Percentiles rank a stretch among this genome's conserved stretches.
Conservation (phyloP, 2,113 vertebrate genomes). For the Ranitomeya imitator region DNA sequence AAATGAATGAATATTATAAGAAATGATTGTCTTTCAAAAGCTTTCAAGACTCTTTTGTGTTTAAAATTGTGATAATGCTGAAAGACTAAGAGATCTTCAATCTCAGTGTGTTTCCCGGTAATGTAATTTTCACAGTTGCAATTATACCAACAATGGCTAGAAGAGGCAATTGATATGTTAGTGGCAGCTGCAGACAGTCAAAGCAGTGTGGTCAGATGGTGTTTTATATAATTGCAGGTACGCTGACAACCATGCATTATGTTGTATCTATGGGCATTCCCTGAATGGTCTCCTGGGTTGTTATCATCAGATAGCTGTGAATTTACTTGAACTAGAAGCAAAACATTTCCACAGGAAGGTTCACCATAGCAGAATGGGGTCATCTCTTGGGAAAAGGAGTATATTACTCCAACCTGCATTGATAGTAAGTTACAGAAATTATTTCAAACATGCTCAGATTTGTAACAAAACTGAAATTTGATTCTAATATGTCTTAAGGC, state of each 20-base stretch:
- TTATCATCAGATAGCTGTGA: slow-evolving; percentile 22
- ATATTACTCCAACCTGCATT: background rate
- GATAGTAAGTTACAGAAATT: background rate
- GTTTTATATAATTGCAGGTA: slow-evolving; percentile 47
- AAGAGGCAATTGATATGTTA: slow-evolving; percentile 51
- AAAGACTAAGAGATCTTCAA: slow-evolving; percentile 46
- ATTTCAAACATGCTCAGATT: background rate
- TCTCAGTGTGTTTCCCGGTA: slow-evolving; percentile 38
- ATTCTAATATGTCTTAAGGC: background rate
- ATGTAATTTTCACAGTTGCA: slow-evolving; percentile 49
- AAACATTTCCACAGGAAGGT: slow-evolving; percentile 30
- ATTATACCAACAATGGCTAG: slow-evolving; percentile 46
- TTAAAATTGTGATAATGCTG: slow-evolving; percentile 46
- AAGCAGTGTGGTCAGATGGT: slow-evolving; percentile 46
- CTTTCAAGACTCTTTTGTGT: slow-evolving; percentile 44
- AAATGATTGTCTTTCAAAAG: slow-evolving; percentile 47
- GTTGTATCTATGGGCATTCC: slow-evolving; percentile 34
- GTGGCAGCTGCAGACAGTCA: slow-evolving; percentile 41
- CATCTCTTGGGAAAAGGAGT: slow-evolving; percentile 24
- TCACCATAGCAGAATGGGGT: slow-evolving; percentile 23
- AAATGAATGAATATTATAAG: slow-evolving; percentile 45
- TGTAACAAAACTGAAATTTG: background rate
- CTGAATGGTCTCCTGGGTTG: slow-evolving; percentile 32
- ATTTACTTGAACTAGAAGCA: slow-evolving; percentile 39
- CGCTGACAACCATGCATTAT: slow-evolving; percentile 44